These are phyloP conservation scores for Standfussiana lucernea DNA, from an alignment of 2,888 invertebrate species.

Conservation along the genomic window DNA sequence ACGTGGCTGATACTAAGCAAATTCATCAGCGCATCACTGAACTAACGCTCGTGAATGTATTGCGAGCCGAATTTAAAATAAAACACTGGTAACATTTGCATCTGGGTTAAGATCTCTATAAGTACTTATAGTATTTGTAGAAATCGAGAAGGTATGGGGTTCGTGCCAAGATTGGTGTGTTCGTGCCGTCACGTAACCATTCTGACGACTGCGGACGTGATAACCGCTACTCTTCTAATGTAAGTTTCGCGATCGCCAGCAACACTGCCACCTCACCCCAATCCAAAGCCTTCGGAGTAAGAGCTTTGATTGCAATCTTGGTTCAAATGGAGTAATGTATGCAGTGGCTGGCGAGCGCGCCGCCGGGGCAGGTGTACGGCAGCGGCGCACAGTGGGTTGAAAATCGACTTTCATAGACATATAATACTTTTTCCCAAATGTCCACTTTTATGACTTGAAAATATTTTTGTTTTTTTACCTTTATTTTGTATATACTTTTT, in stretches of 20 bases:
- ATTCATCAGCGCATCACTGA: conserved; percentile 5
- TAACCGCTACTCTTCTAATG: conserved; percentile 57
- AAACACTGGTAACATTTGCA: conserved; percentile 24
- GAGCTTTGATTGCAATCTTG: neutral
- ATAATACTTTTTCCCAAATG: no score
- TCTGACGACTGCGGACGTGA: conserved; percentile 64
- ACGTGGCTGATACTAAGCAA: conserved; percentile 5
- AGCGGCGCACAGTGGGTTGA: no score
- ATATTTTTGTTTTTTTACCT: no score
- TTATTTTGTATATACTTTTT: no score
- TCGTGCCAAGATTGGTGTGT: conserved; percentile 64
- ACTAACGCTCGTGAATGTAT: neutral
- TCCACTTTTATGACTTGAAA: no score
- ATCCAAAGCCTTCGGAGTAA: conserved; percentile 41
- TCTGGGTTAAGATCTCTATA: conserved; percentile 56
- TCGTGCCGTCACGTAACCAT: conserved; percentile 64
- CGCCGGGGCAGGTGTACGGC: conserved; percentile 24
- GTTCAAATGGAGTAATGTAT: conserved; percentile 58
- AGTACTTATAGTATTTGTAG: conserved; percentile 53
- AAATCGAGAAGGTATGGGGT: conserved; percentile 56
- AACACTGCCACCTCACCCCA: neutral
- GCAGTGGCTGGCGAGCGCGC: neutral
- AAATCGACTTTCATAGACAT: no score
- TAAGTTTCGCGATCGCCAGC: conserved; percentile 18
- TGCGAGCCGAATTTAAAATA: neutral